Base-by-base conservation (phyloP, 1,140 invertebrate genomes). In the Drosophila oshimai region DNA sequence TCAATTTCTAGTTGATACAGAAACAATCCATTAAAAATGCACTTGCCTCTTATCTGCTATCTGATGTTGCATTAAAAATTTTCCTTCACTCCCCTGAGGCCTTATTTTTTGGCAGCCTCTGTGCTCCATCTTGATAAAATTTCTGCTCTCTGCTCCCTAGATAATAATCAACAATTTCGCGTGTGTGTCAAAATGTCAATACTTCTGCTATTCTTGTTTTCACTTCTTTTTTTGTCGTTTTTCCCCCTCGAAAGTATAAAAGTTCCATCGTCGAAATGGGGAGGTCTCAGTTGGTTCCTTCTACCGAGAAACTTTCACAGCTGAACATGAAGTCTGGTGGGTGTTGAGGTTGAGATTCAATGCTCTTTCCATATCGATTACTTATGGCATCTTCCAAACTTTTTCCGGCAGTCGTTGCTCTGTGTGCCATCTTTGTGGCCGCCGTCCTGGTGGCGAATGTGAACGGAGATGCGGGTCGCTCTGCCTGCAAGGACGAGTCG, bases 81-180 rank as follows among this genome's bases (percentile, higher is more conserved):
- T 6, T 10, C 3, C 17, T 12, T 0, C 0, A 6, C 46, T 9
- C 34, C 31, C n/a, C 26, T 9, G 10, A 17, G 33, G 6, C 33
- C 53, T 29, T 1, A 29, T 26, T 36, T 29, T 41, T 39, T 58
- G 31, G 15, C 54, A 54, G 22, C n/a, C 2, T 34, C 28, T 28
- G 7, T 17, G 12, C 20, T 13, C 44, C 64, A 67, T 67, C 62
- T 26, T 7, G 24, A 50, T 29, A 28, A 42, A 15, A 26, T 29
- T 12, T 39, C 39, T 41, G 17, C 18, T 15, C 29, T 46, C 31
- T 68, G 41, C 42, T 28, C 53, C 41, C 28, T 24, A 36, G 72
- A 83, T 83, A 70, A 65, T 68, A 77, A 86, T 80, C 81, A 68
- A 86, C 79, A 60, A 60, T 80, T 79, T 75, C 42, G 74, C 34